phyloP scores from a whole-genome alignment of 2,113 vertebrate species.

The Telmatochromis sp. region DNA sequence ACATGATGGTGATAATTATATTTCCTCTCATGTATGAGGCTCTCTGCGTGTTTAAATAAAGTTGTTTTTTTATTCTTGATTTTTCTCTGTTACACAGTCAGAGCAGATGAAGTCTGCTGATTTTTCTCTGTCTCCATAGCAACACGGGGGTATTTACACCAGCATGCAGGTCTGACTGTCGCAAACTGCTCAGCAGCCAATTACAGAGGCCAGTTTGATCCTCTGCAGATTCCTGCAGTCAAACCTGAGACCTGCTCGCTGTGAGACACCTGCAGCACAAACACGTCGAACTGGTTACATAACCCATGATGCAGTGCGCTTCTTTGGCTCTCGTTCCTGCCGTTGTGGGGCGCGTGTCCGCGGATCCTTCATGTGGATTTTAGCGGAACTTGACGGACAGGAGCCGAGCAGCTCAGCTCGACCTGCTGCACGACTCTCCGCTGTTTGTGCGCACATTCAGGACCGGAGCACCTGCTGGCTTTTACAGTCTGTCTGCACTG shows the following conservation, averaged over 20 bases:
- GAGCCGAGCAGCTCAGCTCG: background rate
- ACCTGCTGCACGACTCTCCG: background rate
- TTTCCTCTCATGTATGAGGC: background rate
- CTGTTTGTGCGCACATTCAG: constrained; percentile 11
- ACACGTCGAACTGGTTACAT: background rate
- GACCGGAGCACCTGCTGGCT: constrained; percentile 29
- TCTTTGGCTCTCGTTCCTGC: background rate
- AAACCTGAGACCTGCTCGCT: background rate
- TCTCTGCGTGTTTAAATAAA: background rate
- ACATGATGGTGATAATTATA: background rate
- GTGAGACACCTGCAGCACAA: background rate
- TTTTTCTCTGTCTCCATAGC: constrained; percentile 38
- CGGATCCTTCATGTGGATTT: background rate
- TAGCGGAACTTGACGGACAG: background rate
- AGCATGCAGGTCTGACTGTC: background rate
- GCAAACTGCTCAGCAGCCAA: constrained; percentile 7
- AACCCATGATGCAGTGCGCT: background rate
- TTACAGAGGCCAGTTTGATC: background rate
- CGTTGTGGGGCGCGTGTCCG: background rate
- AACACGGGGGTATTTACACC: constrained; percentile 27
- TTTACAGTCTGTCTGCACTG: constrained; percentile 75
- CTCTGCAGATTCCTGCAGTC: background rate
- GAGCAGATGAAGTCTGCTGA: background rate
- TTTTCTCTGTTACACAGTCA: background rate
- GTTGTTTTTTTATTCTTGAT: background rate